phyloP scores from a whole-genome alignment of 2,113 vertebrate genomes.

The Cinclus mexicanus region DNA sequence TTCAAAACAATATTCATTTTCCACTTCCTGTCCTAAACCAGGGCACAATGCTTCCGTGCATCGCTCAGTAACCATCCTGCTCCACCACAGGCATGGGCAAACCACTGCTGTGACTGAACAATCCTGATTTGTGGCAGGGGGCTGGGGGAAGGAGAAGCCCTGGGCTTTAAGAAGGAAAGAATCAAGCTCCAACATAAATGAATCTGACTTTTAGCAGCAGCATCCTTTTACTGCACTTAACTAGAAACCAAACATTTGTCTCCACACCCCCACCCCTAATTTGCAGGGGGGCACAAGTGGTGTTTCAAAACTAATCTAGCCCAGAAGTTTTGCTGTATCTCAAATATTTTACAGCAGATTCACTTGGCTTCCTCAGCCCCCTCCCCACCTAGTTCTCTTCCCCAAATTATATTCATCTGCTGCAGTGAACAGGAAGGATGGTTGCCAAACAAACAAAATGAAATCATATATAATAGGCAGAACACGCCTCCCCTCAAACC shows the following conservation, averaged over 20 bases:
- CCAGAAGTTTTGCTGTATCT: neutral
- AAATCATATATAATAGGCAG: neutral
- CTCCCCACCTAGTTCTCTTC: neutral
- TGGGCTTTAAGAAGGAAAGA: neutral
- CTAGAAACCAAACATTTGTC: neutral
- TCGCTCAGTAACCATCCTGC: neutral
- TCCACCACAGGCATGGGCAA: neutral
- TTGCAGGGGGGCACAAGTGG: neutral
- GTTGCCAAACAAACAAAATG: conserved; percentile 4
- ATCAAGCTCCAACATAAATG: neutral
- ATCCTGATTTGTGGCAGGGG: neutral
- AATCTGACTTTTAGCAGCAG: neutral
- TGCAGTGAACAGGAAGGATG: neutral
- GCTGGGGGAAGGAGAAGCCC: neutral
- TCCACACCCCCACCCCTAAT: neutral
- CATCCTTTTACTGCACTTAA: neutral
- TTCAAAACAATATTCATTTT: conserved; percentile 61
- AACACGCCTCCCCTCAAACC: neutral
- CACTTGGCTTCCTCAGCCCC: neutral
- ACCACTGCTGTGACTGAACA: neutral
- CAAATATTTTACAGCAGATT: conserved; percentile 10
- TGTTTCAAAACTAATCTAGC: neutral
- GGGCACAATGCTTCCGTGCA: conserved; percentile 13
- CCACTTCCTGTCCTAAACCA: conserved; percentile 41
- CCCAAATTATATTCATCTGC: conserved; percentile 8